A percentile compares a stretch with the other conserved stretches of the same genome.
phyloP scores from a whole-genome alignment of 2,888 invertebrate genomes.

The Ellobium chinense region DNA sequence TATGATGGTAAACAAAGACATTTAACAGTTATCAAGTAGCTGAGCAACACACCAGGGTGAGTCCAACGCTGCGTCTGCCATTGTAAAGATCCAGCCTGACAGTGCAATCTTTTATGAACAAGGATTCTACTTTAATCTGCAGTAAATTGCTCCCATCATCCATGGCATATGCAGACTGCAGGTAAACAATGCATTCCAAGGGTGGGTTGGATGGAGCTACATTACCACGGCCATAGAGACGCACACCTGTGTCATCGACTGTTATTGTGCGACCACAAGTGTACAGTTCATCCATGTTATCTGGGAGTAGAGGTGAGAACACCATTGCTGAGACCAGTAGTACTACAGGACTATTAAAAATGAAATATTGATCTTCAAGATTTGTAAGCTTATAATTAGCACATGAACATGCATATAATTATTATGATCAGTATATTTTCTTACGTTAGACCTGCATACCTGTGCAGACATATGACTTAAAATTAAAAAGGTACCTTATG shows the following conservation, averaged over 20 bases:
- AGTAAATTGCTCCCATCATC: conserved; percentile 62
- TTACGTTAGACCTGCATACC: too few species aligned
- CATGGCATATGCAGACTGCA: conserved; percentile 60
- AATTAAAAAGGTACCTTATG: too few species aligned
- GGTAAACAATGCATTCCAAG: conserved; percentile 56
- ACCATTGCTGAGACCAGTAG: too few species aligned
- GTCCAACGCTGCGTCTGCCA: conserved; percentile 56
- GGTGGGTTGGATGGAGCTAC: conserved; percentile 61
- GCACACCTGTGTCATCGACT: conserved; percentile 59
- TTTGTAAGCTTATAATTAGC: too few species aligned
- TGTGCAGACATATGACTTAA: too few species aligned
- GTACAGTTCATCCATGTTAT: conserved; percentile 54
- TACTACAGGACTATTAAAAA: too few species aligned
- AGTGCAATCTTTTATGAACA: conserved; percentile 62
- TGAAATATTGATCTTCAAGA: too few species aligned
- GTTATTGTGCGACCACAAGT: conserved; percentile 59
- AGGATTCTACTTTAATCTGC: conserved; percentile 61
- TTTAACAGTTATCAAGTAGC: too few species aligned
- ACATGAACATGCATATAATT: too few species aligned
- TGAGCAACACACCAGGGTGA: conserved; percentile 63
- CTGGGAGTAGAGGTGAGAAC: too few species aligned
- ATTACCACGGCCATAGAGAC: conserved; percentile 57
- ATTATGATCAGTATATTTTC: too few species aligned
- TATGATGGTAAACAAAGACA: too few species aligned
- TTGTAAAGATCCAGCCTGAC: conserved; percentile 61